Base-by-base conservation (phyloP, 92 coral and sea anemone genomes). In the Epizoanthus stellaris region DNA sequence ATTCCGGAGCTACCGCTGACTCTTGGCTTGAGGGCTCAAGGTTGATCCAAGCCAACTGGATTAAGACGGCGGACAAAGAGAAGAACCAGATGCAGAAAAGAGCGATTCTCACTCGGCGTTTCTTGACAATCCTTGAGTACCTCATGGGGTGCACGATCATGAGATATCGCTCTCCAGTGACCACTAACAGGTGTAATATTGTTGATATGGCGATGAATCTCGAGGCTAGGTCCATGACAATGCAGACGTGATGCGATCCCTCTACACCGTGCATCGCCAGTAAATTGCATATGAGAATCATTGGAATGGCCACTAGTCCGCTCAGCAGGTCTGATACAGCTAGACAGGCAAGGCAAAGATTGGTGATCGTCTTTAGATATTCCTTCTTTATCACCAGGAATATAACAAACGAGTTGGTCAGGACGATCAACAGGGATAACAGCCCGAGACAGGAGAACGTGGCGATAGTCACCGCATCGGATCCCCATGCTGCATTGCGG, bases 141-240 rank as follows among this genome's bases (percentile, higher is more conserved):
- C 76, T 67, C 70, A 87, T 85, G 12, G 95, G 89, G 49, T 82
- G 82, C 11, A 88, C 96, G 42, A 93, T 93, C 84, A 89, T 90
- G 66, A 88, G 82, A 79, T 93, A 93, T 20, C 96, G 86, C 65
- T 93, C 96, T 61, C 87, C 57, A 1, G 96, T 93, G 4, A 93
- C 88, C 53, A 91, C 80, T 53, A 93, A 62, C 30, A 93, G 87
- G 63, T 93, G 96, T 4, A 91, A 71, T 40, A 93, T 91, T 30
- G 92, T 93, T 16, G 96, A 93, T 76, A 93, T 80, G 42, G 96
- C 90, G 11, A 93, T 91, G 56, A 93, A 91, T 17, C 96, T 80
- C 38, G 87, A 90, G 7, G 92, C 94, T 42, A 93, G 75, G 72
- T 93, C 96, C 96, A 93, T 93, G 0, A 92, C 88, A 16, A 91